Conservation (phyloP, 2,888 invertebrate genomes). For the Campoplex nolae region DNA sequence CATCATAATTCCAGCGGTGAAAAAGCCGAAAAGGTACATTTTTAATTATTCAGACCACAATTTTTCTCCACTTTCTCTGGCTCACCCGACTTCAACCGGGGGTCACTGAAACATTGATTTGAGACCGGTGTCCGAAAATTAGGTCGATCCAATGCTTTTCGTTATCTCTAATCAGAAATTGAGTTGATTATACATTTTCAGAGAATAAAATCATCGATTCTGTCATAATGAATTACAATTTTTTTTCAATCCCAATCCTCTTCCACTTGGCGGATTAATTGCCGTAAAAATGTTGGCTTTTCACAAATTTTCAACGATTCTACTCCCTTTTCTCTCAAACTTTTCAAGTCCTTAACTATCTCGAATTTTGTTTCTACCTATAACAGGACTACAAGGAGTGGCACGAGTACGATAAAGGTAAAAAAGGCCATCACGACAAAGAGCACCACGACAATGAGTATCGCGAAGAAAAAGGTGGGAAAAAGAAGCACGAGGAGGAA, state of each 20-base stretch:
- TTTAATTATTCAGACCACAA: background rate
- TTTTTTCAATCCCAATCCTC: background rate
- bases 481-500: conserved; percentile 88
- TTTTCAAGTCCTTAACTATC: background rate
- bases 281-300: background rate
- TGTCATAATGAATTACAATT: background rate
- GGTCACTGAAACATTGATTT: background rate
- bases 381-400: conserved; percentile 76
- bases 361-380: conserved; percentile 7
- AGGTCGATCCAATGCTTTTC: background rate
- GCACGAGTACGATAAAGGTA: conserved; percentile 82
- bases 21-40: conserved; percentile 79
- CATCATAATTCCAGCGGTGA: conserved; percentile 79
- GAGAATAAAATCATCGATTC: background rate
- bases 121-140: background rate
- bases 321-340: conserved; percentile 3
- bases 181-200: background rate
- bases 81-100: background rate
- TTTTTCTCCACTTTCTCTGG: background rate
- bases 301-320: background rate
- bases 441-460: conserved; percentile 89
- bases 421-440: conserved; percentile 89
- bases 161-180: background rate
- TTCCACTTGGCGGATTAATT: background rate
- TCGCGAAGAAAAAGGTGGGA: conserved; percentile 88